A percentile compares a stretch with the other conserved stretches of the same genome.
Evolutionary conservation across 2,113 vertebrate species (phyloP).

Genomic region (Crotalus tigris): DNA sequence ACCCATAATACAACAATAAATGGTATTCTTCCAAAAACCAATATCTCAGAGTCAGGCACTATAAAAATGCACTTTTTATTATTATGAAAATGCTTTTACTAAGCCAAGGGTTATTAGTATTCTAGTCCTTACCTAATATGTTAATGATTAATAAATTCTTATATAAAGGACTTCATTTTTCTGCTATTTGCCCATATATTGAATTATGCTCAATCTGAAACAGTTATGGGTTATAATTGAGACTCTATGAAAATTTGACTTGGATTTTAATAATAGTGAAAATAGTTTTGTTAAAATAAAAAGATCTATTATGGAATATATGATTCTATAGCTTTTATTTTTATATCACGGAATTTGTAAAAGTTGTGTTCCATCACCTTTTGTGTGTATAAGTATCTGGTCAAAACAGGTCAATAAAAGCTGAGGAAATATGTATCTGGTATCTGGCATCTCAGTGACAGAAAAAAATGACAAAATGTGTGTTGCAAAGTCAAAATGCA

Average conservation of each 20-base stretch:
- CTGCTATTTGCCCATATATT: background rate
- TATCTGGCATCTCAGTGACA: background rate
- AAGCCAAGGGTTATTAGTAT: background rate
- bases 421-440: background rate
- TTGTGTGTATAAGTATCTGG: background rate
- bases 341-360: background rate
- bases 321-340: background rate
- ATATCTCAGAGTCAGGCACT: background rate
- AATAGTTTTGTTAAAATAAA: background rate
- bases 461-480: background rate
- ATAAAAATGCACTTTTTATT: background rate
- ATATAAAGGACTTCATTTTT: background rate
- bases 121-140: background rate
- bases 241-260: background rate
- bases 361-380: background rate
- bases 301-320: background rate
- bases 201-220: background rate
- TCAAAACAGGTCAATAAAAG: background rate
- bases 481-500: background rate
- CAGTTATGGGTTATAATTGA: background rate
- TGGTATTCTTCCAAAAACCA: background rate
- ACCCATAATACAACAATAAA: background rate
- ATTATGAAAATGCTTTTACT: background rate
- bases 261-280: background rate
- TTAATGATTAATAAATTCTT: background rate